Base-by-base conservation (phyloP, 2,113 vertebrate species). In the Hippocampus comes region DNA sequence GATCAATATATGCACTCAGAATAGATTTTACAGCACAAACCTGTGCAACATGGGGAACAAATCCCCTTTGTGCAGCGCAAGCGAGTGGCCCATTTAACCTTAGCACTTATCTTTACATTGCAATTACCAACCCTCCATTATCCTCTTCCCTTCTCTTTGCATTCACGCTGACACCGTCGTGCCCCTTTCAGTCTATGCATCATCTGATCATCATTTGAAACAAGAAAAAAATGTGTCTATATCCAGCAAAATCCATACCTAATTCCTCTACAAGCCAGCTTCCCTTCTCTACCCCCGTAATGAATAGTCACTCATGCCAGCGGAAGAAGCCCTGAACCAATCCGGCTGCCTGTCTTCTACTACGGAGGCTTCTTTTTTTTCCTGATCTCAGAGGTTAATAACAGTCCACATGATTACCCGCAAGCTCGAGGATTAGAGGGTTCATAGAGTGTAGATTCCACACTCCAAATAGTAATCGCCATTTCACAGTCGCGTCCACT, bases 331-430 rank as follows among this genome's bases (percentile, higher is more conserved):
- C 0, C 20, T 42, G 49, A 75, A 80, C 82, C 77, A 74, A 81
- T 84, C 76, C 76, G 75, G 70, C 6, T 76, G 48, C 61, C 48
- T 27, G 59, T 68, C 10, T 4, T 17, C 17, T 61, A 61, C 17
- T 61, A 61, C 7, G 17, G 70, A 59, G 34, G 34, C 34, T 38
- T 38, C 34, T 6, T 38, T 38, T 63, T 46, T 38, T 53, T 64
- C 20, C 4, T 59, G 75, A 80, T 86, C 75, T 41, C 57, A 15
- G 84, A 83, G 88, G 86, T 90, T 90, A 92, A 93, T 89, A 84
- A 83, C 85, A 68, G 86, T 86, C 68, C 77, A 73, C 83, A 80
- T 85, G 77, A 91, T 90, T 86, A 89, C 82, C 81, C 85, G 80
- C 77, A 80, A 82, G 42, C 70, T 74, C n/a, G 18, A 43, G 84